Evolutionary conservation across 1,140 invertebrate species (phyloP), one percentile per base, ranked within the genome.

Genomic region (Trissolcus basalis): DNA sequence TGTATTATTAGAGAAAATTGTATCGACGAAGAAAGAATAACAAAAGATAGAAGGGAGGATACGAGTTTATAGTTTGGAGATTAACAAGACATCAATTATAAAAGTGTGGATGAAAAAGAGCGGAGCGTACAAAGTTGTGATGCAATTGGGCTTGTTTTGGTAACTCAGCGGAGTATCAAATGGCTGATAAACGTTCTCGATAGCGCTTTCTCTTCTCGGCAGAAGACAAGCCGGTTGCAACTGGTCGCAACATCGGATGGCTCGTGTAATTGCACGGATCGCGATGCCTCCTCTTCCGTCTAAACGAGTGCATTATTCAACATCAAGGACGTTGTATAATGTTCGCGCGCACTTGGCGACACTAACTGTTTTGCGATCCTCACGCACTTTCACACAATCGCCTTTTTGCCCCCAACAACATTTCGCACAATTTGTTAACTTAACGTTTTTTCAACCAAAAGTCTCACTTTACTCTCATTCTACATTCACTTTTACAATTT

Each of bases 291-390:
- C 19, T 77, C 75, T 71, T 77, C 69, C 75, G 69, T 59, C 75
- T 72, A 72, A 77, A 72, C 75, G 75, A 64, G 63, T 72, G 69
- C 75, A 73, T 77, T 77, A 77, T 77, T 77, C 75, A 77, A 77
- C 75, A 77, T 77, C 75, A 77, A 77, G 75, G 75, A 77, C 75
- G 75, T 77, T 77, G 75, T 77, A 77, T 77, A 77, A 77, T 77
- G 41, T 58, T 59, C 64, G 69, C 64, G 75, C 64, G 75, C 64
- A 77, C 74, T 77, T 77, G 74, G 74, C 68, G 74, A 77, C 74
- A 77, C 63, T 77, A 77, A 72, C 43, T 68, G 54, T 47, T 36
- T 12, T 15, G 19, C 13, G 14, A 13, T 13, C 35, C 32, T 54
- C 74, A 68, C 67, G 68, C 68, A 65, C 74, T 77, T 77, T 77